Base-by-base conservation (phyloP, 1,140 invertebrate genomes). In the Ctenoplectra terminalis region DNA sequence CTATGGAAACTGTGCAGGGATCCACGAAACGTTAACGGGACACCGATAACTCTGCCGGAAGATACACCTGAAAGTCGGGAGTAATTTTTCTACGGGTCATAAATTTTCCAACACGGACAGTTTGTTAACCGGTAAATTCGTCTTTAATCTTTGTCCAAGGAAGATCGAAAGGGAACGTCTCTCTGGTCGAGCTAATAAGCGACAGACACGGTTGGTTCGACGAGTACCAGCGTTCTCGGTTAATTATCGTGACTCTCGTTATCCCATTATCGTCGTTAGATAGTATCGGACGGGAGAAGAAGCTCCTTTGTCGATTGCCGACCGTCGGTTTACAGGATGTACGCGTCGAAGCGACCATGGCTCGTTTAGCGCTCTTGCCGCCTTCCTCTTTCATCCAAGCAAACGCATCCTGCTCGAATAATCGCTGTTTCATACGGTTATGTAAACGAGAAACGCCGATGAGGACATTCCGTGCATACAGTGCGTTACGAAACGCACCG, bases 201-300 rank as follows among this genome's bases (percentile, higher is more conserved):
- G n/a, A n/a, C n/a, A n/a, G n/a, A n/a, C n/a, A n/a, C n/a, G n/a
- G n/a, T n/a, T n/a, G n/a, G n/a, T n/a, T n/a, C n/a, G n/a, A n/a
- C n/a, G n/a, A 40, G 40, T 9, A 40, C 4, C 40, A 40, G 9
- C 40, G 40, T 40, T 40, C 72, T 72, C 54, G 54, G 56, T 80
- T 85, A 84, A 85, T 85, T 85, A 85, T 81, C 71, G 20, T 64
- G 34, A n/a, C 46, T 56, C 77, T 84, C 76, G 83, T 85, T 85
- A 85, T 71, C 83, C 84, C n/a, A n/a, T 85, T 85, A 85, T 81
- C 83, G 84, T 85, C 70, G 58, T 85, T 71, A 70, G 83, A 84
- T 81, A 81, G 34, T 54, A 75, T 81, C 77, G 76, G 52, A 23
- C 40, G 50, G 50, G 61, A n/a, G n/a, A n/a, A n/a, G n/a, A n/a